Percentiles rank a stretch among this genome's conserved stretches.
Evolutionary conservation across 1,140 invertebrate species (phyloP).

Genomic region (Zeugodacus cucurbitae): DNA sequence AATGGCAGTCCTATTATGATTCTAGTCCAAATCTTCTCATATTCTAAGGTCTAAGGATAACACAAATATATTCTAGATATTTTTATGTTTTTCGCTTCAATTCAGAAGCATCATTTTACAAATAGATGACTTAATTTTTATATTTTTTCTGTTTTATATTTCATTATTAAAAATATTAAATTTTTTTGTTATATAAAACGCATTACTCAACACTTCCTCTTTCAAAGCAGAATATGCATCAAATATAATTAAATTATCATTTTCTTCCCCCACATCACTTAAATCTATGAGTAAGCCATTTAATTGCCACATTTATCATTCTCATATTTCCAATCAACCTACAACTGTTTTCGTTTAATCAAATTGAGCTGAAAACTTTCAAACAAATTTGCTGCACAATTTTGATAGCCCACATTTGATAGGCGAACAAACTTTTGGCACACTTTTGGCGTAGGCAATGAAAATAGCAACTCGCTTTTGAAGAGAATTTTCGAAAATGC

Average conservation of each 20-base stretch:
- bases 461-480: background rate
- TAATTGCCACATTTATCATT: background rate
- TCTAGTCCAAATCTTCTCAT: no score
- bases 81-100: no score
- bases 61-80: no score
- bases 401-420: constrained; percentile 27
- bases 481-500: background rate
- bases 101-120: no score
- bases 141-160: no score
- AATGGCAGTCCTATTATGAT: no score
- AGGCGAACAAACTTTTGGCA: background rate
- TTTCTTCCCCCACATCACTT: background rate
- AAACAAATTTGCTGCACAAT: constrained; percentile 29
- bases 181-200: no score
- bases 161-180: no score
- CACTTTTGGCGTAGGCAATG: constrained; percentile 16
- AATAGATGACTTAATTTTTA: no score
- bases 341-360: constrained; percentile 13
- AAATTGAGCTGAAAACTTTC: constrained; percentile 27
- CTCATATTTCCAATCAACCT: background rate
- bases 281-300: background rate
- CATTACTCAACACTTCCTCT: background rate
- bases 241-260: no score
- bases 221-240: background rate
- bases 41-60: no score